Evolutionary conservation across 2,888 invertebrate genomes (phyloP).

Genomic region (Prenolepis imparis): DNA sequence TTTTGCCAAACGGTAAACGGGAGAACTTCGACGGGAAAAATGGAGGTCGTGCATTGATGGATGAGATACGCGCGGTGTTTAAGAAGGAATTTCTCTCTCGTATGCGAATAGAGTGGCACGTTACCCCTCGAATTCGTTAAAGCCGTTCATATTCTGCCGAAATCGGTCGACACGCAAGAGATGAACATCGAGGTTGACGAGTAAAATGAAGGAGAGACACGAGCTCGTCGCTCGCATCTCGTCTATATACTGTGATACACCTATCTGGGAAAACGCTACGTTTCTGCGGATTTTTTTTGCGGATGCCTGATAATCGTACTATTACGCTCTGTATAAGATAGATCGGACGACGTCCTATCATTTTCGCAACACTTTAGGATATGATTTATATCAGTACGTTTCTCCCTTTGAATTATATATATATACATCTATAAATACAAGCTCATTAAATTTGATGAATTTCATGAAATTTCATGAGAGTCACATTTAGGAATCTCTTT

Average conservation of each 20-base stretch:
- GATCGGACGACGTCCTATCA: too few relatives aligned
- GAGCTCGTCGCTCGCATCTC: slow-evolving; percentile 45
- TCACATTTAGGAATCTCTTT: neutral
- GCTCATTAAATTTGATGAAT: neutral
- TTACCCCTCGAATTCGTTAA: slow-evolving; percentile 62
- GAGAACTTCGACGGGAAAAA: slow-evolving; percentile 77
- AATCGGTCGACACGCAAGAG: slow-evolving; percentile 16
- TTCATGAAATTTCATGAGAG: neutral
- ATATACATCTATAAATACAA: neutral
- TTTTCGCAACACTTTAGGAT: neutral
- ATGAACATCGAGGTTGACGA: slow-evolving; percentile 55
- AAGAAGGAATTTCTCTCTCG: slow-evolving; percentile 64
- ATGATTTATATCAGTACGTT: neutral
- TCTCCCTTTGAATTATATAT: neutral
- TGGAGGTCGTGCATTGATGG: slow-evolving; percentile 77
- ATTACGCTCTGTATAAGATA: neutral
- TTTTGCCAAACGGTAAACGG: slow-evolving; percentile 72
- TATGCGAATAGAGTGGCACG: slow-evolving; percentile 52
- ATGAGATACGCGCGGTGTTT: slow-evolving; percentile 68
- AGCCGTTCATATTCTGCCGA: slow-evolving; percentile 32
- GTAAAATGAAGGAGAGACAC: slow-evolving; percentile 80
- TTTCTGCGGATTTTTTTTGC: neutral
- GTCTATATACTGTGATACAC: neutral
- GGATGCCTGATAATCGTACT: neutral
- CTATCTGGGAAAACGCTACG: neutral